A percentile compares a stretch with the other conserved stretches of the same genome.
phyloP scores from a whole-genome alignment of 2,888 invertebrate genomes.

The Carabus problematicus region DNA sequence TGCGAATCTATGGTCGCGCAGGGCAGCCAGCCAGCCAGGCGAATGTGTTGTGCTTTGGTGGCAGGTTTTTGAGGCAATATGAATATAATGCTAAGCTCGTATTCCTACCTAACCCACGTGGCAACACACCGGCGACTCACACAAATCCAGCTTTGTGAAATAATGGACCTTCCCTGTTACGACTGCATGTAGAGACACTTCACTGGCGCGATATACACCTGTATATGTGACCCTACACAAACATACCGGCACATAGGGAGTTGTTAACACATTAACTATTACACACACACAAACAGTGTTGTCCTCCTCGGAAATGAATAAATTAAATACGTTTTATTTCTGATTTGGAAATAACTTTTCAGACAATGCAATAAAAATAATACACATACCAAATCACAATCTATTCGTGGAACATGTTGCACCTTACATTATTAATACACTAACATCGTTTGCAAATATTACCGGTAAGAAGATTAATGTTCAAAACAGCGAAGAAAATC shows the following conservation, averaged over 20 bases:
- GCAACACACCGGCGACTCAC: background rate
- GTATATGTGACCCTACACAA: background rate
- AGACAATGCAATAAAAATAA: no score
- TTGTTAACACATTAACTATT: conserved; percentile 9
- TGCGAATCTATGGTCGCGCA: no score
- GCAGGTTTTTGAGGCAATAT: conserved; percentile 47
- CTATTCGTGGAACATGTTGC: no score
- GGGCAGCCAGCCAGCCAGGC: no score
- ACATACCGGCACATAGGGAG: background rate
- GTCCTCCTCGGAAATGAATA: no score
- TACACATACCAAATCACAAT: no score
- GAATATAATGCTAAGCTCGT: conserved; percentile 52
- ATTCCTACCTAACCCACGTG: conserved; percentile 8
- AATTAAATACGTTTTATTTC: no score
- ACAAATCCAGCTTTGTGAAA: conserved; percentile 17
- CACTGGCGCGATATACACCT: background rate
- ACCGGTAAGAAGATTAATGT: no score
- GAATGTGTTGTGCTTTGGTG: conserved; percentile 17
- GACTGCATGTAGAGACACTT: background rate
- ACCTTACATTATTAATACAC: no score
- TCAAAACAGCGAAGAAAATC: no score
- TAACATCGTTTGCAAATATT: no score
- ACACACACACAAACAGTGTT: background rate
- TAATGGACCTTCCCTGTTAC: conserved; percentile 4
- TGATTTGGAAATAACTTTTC: no score